Base-by-base conservation (phyloP, 1,140 invertebrate species). In the Ostrea denselamellosa region DNA sequence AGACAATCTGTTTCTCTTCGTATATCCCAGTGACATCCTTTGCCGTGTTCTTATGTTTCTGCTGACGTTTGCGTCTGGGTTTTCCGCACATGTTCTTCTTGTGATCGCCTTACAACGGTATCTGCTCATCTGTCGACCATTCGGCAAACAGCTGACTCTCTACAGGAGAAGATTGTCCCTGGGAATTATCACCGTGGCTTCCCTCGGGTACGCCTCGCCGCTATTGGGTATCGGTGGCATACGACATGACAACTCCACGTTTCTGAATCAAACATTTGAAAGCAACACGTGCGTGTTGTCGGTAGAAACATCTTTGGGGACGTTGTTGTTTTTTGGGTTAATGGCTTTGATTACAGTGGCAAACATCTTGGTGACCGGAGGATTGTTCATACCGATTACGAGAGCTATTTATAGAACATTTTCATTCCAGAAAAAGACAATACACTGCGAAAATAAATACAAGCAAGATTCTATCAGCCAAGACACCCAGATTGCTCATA, bases 31-130 rank as follows among this genome's bases (percentile, higher is more conserved):
- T 84, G 86, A 52, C 0, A 34, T 22, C 56, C 44, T 84, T 9
- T 87, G 86, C 44, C 71, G 81, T n/a, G 9, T 87, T 0, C n/a
- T 83, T 5, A 28, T 34, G 3, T 87, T 87, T 22, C 22, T 87
- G 1, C 34, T 34, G 44, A 82, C 81, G 53, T 82, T 44, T 44
- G 71, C 81, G 14, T 28, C 86, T 10, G 56, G 25, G 51, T 53
- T 82, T 7, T 87, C 86, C 14, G 77, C 77, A 0, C 81, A 54
- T 34, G 14, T 87, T 8, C 25, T 87, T 10, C 44, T 87, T 53
- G 14, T 87, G 0, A 83, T 87, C 44, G 34, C 52, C 9, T 56
- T 82, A 19, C 52, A 56, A n/a, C n/a, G 62, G 8, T 77, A 51
- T n/a, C 53, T 82, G 28, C 71, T 34, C 17, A 54, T 82, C 34